These are phyloP conservation scores for Heliothis virescens DNA, from an alignment of 1,140 invertebrate species.

Conservation along the genomic window DNA sequence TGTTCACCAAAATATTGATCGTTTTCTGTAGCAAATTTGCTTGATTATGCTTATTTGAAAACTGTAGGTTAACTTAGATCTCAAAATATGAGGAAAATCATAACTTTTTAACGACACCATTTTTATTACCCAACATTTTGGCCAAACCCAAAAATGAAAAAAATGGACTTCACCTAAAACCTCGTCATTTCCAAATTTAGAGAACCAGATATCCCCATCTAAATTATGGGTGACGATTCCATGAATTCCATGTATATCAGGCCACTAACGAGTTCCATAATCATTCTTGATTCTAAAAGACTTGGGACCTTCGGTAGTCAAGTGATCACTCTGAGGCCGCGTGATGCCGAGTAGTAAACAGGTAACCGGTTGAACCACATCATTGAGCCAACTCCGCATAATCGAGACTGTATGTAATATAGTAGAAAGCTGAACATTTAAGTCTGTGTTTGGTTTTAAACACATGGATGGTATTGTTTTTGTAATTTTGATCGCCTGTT, in stretches of 20 bases:
- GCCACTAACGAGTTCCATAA: conserved; percentile 32
- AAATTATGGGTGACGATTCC: neutral
- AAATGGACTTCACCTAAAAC: neutral
- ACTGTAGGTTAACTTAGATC: too few species aligned
- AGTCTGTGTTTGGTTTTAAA: neutral
- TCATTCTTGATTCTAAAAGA: conserved; percentile 27
- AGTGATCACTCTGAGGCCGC: conserved; percentile 23
- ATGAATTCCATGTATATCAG: neutral
- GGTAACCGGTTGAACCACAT: conserved; percentile 25
- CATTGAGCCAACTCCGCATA: conserved; percentile 13
- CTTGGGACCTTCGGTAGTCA: conserved; percentile 17
- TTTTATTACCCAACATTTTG: too few species aligned
- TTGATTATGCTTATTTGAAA: too few species aligned
- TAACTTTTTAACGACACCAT: too few species aligned
- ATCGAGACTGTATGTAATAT: conserved; percentile 29
- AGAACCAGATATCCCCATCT: conserved; percentile 4
- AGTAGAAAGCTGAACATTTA: conserved; percentile 24
- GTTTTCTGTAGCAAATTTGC: too few species aligned
- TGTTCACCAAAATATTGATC: too few species aligned
- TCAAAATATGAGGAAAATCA: too few species aligned
- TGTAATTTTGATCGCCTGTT: neutral
- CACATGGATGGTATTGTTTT: too few species aligned
- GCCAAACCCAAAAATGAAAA: neutral
- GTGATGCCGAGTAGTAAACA: conserved; percentile 41
- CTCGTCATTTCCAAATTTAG: neutral